Conservation (phyloP, 2,797 vertebrate species). For the Pangasius mekongensis region DNA sequence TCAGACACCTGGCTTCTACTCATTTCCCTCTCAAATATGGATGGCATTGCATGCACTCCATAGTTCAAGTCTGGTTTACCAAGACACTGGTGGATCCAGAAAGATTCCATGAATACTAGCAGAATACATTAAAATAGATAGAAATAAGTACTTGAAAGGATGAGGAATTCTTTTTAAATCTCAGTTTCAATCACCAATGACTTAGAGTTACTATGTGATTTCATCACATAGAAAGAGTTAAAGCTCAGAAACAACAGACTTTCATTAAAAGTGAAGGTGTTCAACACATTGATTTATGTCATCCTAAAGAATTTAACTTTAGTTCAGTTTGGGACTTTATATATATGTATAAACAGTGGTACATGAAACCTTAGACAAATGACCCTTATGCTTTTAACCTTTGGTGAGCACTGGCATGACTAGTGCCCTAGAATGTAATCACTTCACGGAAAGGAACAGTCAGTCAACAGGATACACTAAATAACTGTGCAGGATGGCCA, state of each 20-base stretch:
- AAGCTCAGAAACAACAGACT: neutral
- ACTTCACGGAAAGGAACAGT: slow-evolving; percentile 11
- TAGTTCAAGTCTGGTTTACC: neutral
- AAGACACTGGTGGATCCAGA: neutral
- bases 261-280: neutral
- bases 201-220: neutral
- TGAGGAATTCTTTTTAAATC: neutral
- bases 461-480: slow-evolving; percentile 44
- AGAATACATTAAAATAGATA: neutral
- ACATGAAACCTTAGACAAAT: slow-evolving; percentile 8
- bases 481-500: slow-evolving; percentile 11
- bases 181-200: neutral
- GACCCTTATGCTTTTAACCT: neutral
- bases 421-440: neutral
- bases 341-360: neutral
- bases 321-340: neutral
- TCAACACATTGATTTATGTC: neutral
- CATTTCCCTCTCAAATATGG: neutral
- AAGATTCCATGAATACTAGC: neutral
- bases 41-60: neutral
- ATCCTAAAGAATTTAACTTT: neutral
- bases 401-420: neutral
- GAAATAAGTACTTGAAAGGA: neutral
- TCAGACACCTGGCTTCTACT: neutral
- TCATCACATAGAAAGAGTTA: too few species aligned